phyloP scores from a whole-genome alignment of 2,888 invertebrate species.

The Apoda limacodes region DNA sequence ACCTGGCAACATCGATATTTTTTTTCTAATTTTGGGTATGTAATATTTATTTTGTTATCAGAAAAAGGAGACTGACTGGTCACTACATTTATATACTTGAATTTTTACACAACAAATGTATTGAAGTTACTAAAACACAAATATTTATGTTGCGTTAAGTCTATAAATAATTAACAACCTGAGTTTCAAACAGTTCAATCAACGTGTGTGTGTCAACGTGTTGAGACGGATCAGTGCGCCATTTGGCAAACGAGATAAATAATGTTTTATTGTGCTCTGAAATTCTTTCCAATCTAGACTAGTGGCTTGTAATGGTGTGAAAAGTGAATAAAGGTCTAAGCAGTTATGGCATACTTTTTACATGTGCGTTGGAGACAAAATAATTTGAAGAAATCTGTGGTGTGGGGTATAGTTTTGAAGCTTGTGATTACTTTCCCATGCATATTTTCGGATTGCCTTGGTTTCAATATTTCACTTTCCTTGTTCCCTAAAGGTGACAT shows the following conservation, averaged over 20 bases:
- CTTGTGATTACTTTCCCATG: constrained; percentile 46
- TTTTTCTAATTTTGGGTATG: no score
- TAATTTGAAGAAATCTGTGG: constrained; percentile 42
- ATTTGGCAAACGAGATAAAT: constrained; percentile 43
- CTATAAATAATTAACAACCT: no score
- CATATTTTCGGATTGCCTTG: constrained; percentile 42
- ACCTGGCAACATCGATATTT: no score
- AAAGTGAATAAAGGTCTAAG: constrained; percentile 24
- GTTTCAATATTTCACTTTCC: constrained; percentile 36
- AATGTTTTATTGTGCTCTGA: constrained; percentile 41
- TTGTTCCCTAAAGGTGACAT: constrained; percentile 70
- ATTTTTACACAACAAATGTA: no score
- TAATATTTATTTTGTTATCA: no score
- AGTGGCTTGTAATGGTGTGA: constrained; percentile 52
- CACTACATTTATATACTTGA: no score
- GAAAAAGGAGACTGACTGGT: no score
- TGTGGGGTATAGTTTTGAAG: constrained; percentile 46
- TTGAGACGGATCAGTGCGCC: constrained; percentile 53
- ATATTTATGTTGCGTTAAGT: no score
- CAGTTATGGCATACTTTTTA: constrained; percentile 44
- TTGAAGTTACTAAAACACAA: no score
- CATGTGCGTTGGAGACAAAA: constrained; percentile 32
- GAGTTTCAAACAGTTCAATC: no score
- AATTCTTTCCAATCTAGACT: constrained; percentile 27
- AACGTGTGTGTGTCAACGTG: constrained; percentile 54